Conservation (phyloP, 2,113 vertebrate species). For the Oreochromis spilurus region DNA sequence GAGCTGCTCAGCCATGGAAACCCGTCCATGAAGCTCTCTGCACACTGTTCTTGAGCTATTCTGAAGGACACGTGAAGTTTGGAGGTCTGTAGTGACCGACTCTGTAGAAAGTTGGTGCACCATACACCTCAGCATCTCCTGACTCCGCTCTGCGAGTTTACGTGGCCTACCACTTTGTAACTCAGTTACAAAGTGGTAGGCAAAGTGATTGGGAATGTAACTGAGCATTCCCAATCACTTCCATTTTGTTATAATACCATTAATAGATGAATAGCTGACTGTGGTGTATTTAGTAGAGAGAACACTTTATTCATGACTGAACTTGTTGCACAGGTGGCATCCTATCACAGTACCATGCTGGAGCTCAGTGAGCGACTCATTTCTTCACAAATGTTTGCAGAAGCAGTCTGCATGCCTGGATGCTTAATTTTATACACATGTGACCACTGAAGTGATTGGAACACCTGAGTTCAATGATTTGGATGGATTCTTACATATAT, state of each 20-base stretch:
- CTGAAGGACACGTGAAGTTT: neutral
- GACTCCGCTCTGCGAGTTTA: fast-evolving
- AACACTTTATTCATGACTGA: neutral
- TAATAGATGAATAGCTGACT: neutral
- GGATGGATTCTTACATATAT: neutral
- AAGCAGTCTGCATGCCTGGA: neutral
- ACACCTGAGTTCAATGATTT: fast-evolving
- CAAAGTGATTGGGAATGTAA: too few species aligned
- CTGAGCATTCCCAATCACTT: neutral
- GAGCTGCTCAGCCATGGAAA: neutral
- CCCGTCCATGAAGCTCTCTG: neutral
- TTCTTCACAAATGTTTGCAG: neutral
- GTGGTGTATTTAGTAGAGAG: neutral
- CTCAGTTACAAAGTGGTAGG: neutral
- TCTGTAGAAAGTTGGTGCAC: neutral
- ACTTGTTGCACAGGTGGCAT: neutral
- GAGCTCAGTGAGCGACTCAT: neutral
- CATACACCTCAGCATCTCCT: neutral
- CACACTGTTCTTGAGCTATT: neutral
- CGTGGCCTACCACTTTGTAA: neutral
- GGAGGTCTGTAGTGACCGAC: neutral
- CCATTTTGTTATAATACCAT: neutral
- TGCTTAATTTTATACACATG: fast-evolving
- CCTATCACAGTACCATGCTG: fast-evolving
- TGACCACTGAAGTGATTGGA: neutral